These are phyloP conservation scores for Elephantulus edwardii DNA, from an alignment of 2,113 vertebrate genomes.

Conservation along the genomic window DNA sequence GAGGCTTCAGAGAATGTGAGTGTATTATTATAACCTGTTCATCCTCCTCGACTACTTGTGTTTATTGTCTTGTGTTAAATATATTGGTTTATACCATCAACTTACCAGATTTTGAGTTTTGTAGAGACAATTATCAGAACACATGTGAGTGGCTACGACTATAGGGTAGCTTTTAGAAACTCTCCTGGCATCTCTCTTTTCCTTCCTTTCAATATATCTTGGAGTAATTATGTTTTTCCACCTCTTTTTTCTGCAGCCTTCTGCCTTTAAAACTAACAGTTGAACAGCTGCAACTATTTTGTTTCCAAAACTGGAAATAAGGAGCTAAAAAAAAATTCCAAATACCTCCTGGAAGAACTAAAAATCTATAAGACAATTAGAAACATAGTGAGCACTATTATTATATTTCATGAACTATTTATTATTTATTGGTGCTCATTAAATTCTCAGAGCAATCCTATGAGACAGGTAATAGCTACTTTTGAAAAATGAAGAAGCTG, in stretches of 20 bases:
- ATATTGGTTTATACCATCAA: background rate
- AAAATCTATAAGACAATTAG: slow-evolving; percentile 5
- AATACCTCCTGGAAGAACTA: background rate
- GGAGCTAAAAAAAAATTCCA: background rate
- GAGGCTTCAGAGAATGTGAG: background rate
- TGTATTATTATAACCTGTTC: background rate
- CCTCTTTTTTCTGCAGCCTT: background rate
- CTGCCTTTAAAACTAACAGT: slow-evolving; percentile 23
- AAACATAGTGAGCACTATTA: background rate
- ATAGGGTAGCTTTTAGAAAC: background rate
- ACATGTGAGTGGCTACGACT: background rate
- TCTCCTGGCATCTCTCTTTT: background rate
- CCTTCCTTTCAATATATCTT: background rate
- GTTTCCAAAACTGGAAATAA: slow-evolving; percentile 16
- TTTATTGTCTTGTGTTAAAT: background rate
- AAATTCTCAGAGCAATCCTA: background rate
- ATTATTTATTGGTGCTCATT: background rate
- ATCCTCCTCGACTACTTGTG: background rate
- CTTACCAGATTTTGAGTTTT: background rate
- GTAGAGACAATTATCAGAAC: background rate
- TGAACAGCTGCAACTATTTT: slow-evolving; percentile 44
- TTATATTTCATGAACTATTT: no score
- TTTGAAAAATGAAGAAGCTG: background rate
- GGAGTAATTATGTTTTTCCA: background rate
- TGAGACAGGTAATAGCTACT: background rate